Conservation (phyloP, 2,888 invertebrate species). For the Julus scanicus region DNA sequence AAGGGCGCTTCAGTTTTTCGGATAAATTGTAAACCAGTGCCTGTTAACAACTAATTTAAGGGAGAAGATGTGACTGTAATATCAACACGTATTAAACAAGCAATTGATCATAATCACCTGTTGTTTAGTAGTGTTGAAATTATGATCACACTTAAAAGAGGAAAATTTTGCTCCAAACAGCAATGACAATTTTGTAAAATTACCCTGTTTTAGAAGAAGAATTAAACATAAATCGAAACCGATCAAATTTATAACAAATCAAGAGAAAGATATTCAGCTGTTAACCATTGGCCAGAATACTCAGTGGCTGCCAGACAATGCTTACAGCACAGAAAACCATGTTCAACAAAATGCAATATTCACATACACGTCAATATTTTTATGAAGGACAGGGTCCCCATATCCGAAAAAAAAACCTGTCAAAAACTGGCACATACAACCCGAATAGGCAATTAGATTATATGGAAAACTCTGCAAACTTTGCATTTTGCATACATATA, state of each 20-base stretch:
- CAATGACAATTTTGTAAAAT: background rate
- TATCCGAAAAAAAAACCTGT: background rate
- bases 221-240: background rate
- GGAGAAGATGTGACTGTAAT: background rate
- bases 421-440: background rate
- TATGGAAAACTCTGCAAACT: background rate
- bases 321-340: background rate
- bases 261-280: background rate
- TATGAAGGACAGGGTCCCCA: conserved; percentile 1
- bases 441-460: conserved; percentile 10
- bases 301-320: background rate
- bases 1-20: background rate
- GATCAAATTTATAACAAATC: too few species aligned
- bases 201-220: background rate
- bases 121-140: background rate
- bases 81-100: background rate
- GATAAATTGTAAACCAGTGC: background rate
- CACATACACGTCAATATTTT: background rate
- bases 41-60: background rate
- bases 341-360: background rate
- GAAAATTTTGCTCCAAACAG: background rate
- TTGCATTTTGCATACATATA: background rate
- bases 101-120: background rate
- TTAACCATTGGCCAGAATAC: background rate
- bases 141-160: background rate